phyloP scores from a whole-genome alignment of 2,113 vertebrate species.

The Oryzias javanicus region DNA sequence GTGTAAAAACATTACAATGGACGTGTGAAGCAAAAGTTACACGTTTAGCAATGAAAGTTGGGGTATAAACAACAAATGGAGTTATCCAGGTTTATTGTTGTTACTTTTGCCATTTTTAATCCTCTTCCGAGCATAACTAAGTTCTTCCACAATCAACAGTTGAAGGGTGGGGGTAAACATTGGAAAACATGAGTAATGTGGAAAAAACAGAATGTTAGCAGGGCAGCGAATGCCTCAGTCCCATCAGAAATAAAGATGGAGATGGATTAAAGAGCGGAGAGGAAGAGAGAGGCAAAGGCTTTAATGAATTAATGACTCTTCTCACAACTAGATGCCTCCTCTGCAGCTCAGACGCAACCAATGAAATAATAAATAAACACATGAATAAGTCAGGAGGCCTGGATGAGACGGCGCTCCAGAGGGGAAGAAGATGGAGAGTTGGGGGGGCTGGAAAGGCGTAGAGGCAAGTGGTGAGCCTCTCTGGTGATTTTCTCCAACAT shows the following conservation, averaged over 20 bases:
- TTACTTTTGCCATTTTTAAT: no score
- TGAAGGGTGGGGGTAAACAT: neutral
- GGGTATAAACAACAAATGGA: neutral
- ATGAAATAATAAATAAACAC: slow-evolving; percentile 82
- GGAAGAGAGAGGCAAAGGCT: slow-evolving; percentile 37
- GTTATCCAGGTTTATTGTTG: neutral
- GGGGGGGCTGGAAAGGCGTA: slow-evolving; percentile 34
- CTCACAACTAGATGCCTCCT: slow-evolving; percentile 67
- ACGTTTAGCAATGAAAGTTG: no score
- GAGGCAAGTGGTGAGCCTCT: slow-evolving; percentile 65
- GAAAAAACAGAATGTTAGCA: slow-evolving; percentile 7
- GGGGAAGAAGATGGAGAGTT: slow-evolving; percentile 43
- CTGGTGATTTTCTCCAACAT: slow-evolving; percentile 78
- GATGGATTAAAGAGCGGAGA: slow-evolving; percentile 35
- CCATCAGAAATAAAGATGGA: slow-evolving; percentile 40
- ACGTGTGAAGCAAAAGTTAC: no score
- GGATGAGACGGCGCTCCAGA: slow-evolving; percentile 70
- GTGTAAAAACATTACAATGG: no score
- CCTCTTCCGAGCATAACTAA: neutral
- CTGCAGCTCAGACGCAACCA: slow-evolving; percentile 57
- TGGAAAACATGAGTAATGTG: slow-evolving; percentile 8
- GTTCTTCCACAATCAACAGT: slow-evolving; percentile 3
- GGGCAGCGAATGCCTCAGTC: slow-evolving; percentile 1
- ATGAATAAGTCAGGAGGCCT: slow-evolving; percentile 80
- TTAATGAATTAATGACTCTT: slow-evolving; percentile 80